Evolutionary conservation across 2,113 vertebrate genomes (phyloP).

Genomic region (Tretioscincus oriximinensis): DNA sequence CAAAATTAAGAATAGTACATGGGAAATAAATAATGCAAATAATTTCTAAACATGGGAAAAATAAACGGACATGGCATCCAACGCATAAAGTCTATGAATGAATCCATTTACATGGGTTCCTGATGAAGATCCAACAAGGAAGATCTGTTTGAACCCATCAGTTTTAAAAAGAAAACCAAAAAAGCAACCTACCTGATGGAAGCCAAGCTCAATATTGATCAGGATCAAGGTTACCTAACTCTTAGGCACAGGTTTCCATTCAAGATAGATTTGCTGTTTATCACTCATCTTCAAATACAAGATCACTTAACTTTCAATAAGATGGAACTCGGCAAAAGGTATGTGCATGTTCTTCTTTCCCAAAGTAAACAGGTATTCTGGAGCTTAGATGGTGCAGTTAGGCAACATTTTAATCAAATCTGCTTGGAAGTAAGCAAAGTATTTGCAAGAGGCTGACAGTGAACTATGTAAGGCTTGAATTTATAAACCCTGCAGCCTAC

Average conservation of each 20-base stretch:
- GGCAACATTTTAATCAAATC: not conserved
- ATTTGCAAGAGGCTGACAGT: not conserved
- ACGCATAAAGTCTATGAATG: constrained; percentile 66
- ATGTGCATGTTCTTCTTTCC: constrained; percentile 73
- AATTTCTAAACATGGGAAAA: constrained; percentile 69
- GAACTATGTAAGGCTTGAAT: not conserved
- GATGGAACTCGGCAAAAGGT: constrained; percentile 78
- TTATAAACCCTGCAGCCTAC: not conserved
- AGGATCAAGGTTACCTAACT: constrained; percentile 68
- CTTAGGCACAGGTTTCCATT: constrained; percentile 71
- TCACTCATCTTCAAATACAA: constrained; percentile 73
- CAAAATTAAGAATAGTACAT: constrained; percentile 48
- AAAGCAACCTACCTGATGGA: constrained; percentile 64
- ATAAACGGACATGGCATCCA: constrained; percentile 68
- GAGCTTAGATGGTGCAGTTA: constrained; percentile 34
- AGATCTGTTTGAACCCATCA: constrained; percentile 62
- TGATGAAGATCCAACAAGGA: constrained; percentile 70
- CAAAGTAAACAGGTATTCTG: constrained; percentile 59
- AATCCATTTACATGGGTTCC: constrained; percentile 68
- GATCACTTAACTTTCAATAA: constrained; percentile 72
- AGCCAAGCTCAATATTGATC: constrained; percentile 62
- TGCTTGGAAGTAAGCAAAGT: not conserved
- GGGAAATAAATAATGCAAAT: constrained; percentile 66
- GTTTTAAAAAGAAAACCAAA: constrained; percentile 41
- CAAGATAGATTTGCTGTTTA: constrained; percentile 65